These are phyloP conservation scores for Bettongia penicillata DNA, from an alignment of 2,113 vertebrate species.

Conservation along the genomic window DNA sequence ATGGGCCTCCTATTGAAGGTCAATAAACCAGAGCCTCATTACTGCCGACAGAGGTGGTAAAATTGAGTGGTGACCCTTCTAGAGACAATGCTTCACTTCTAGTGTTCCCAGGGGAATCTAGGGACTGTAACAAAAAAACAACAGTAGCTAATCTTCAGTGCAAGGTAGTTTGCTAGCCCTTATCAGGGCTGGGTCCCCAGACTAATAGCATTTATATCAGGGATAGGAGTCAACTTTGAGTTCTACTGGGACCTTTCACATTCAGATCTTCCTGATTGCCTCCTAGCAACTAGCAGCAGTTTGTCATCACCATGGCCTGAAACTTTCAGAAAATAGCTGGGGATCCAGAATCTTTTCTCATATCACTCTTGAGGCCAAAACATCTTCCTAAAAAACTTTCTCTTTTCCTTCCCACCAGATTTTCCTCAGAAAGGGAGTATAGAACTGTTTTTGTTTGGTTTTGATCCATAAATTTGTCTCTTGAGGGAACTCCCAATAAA, in stretches of 20 bases:
- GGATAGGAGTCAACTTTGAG: background rate
- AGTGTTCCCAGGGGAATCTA: background rate
- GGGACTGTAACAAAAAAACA: background rate
- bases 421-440: background rate
- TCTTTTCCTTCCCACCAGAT: slow-evolving; percentile 17
- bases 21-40: background rate
- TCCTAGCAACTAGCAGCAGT: background rate
- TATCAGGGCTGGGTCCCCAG: background rate
- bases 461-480: background rate
- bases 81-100: background rate
- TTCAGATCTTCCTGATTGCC: background rate
- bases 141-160: background rate
- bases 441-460: background rate
- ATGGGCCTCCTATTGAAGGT: slow-evolving; percentile 43
- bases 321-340: background rate
- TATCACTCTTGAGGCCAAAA: slow-evolving; percentile 12
- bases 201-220: background rate
- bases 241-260: background rate
- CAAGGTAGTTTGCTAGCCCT: background rate
- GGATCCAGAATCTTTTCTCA: background rate
- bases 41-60: slow-evolving; percentile 17
- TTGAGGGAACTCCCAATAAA: background rate
- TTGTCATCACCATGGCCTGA: background rate
- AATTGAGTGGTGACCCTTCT: background rate
- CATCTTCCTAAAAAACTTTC: background rate